Evolutionary conservation across 2,888 invertebrate species (phyloP), one percentile per base, ranked within the genome.

Genomic region (Deladenus siricidicola): DNA sequence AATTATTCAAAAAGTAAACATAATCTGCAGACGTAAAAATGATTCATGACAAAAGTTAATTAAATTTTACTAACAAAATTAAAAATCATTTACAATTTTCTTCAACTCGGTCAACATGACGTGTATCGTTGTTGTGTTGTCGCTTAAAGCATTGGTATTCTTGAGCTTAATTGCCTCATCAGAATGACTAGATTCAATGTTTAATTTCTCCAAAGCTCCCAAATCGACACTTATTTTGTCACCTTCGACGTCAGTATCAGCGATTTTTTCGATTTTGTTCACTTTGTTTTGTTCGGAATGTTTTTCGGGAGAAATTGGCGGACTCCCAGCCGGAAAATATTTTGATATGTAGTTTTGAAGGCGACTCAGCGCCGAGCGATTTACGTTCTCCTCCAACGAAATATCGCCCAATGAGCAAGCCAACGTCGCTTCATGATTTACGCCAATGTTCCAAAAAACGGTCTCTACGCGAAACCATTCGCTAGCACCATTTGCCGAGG

Each of bases 401-500:
- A 62, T 64, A 42, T 67, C 64, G 29, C 68, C 66, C 30, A 69
- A 34, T 17, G 69, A 61, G 8, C 56, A 50, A 4, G 69, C 75
- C 29, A 78, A 63, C 14, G 74, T 73, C 1, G 77, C 77, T 51
- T 77, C 77, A 58, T 77, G 76, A 54, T 77, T 77, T 19, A 74
- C 64, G 43, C 74, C 68, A 14, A 72, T 43, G 52, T 71, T 69
- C 57, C 68, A 69, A 29, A 60, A 69, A n/a, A 59, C 34, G 26
- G 63, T 63, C 43, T 45, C 43, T 21, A 69, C 61, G 26, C 56
- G 53, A 50, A 69, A 69, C 51, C 55, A 58, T 39, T 68, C 59
- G 29, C 67, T 61, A 17, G 45, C 54, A n/a, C 34, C 44, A 30
- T 19, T 44, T 17, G 26, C 34, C 2, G 47, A n/a, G 8, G 39